Base-by-base conservation (phyloP, 2,888 invertebrate species). In the Oligia latruncula region DNA sequence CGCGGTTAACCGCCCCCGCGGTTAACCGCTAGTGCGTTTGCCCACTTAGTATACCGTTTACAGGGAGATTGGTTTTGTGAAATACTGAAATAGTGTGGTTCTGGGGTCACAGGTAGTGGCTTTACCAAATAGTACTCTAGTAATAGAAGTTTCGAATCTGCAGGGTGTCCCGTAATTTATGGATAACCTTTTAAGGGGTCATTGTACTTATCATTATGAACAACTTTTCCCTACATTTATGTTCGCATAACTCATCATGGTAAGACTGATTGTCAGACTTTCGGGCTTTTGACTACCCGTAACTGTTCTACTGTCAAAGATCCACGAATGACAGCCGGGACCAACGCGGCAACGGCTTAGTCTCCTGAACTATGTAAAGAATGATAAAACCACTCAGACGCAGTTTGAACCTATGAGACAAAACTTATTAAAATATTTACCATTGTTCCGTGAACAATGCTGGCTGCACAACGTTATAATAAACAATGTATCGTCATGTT, bases 351-450 rank as follows among this genome's bases (percentile, higher is more conserved):
- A 15, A 17, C 64, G 11, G 17, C 9, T 46, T 17, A 40, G 29
- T 76, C 13, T 35, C 15, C 58, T 58, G 20, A 15, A 46, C 58
- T 23, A 29, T 29, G 29, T 29, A 43, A 49, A 60, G 58, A 67
- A 76, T 17, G 49, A 68, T 68, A 52, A 81, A 82, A n/a, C 35
- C 46, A 70, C 17, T 60, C 40, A 67, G 49, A 72, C 40, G 49
- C 72, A 77, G 60, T 71, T 49, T n/a, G 40, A 72, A 82, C 83
- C 52, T 80, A 66, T 82, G 75, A 73, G 72, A 77, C 66, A 58
- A 1, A 23, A 85, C 80, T 85, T 85, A 77, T 85, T 85, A 64
- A 75, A 85, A 85, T 85, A 85, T 85, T 85, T 85, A 85, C 74
- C 85, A 85, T 85, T 85, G 85, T 85, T 67, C 60, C 13, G 5